phyloP scores from a whole-genome alignment of 30 jellyfish, hydroid and myxozoan species.

The Sanderia malayensis region DNA sequence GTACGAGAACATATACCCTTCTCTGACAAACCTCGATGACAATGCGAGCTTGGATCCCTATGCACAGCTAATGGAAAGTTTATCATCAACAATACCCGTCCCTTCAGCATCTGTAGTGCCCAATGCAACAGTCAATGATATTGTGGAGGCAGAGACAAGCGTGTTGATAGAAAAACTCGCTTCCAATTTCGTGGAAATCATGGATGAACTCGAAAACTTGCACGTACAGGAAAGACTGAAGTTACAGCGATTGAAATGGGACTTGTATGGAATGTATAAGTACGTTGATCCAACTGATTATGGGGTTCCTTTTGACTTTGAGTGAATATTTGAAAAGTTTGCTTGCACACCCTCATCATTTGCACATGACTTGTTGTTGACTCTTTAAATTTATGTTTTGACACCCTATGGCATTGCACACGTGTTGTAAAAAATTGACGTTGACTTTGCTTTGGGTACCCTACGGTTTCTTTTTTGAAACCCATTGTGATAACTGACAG shows the following conservation, averaged over 20 bases:
- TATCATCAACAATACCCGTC: background rate
- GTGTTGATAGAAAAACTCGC: background rate
- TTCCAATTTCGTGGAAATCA: background rate
- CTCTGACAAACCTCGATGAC: background rate
- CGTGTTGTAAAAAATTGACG: no score
- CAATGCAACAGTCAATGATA: background rate
- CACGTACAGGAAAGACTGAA: background rate
- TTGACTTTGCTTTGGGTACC: no score
- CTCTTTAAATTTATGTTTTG: no score
- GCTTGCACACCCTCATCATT: no score
- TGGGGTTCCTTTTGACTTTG: conserved; percentile 5
- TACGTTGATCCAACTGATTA: conserved; percentile 10
- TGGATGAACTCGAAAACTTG: background rate
- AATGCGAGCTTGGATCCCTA: background rate
- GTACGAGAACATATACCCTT: background rate
- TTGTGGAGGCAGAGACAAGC: background rate
- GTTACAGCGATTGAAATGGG: background rate
- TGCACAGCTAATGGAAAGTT: background rate
- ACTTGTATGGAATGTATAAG: background rate
- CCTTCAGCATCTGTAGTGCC: background rate
- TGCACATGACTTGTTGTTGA: no score
- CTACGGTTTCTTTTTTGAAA: no score
- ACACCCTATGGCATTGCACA: no score
- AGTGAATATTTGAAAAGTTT: no score
- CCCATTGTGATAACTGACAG: no score